Evolutionary conservation across 2,113 vertebrate species (phyloP).

Genomic region (Megaceryle maxima): DNA sequence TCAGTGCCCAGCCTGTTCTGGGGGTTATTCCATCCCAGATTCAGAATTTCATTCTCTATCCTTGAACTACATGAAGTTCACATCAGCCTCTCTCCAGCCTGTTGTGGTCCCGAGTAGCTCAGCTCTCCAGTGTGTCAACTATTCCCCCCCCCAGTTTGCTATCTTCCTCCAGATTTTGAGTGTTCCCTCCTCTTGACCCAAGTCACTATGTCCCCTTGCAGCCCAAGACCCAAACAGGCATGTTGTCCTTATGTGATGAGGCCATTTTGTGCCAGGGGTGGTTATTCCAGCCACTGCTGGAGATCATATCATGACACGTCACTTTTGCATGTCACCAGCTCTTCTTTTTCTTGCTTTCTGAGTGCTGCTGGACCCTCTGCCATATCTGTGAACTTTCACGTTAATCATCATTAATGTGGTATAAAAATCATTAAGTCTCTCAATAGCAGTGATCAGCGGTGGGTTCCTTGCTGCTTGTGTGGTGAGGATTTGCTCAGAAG

Average conservation of each 20-base stretch:
- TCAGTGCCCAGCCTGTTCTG: not conserved
- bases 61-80: not conserved
- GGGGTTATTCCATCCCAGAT: not conserved
- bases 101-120: not conserved
- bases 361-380: not conserved
- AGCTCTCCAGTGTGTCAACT: not conserved
- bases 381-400: too few species aligned
- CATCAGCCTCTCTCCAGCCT: not conserved
- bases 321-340: not conserved
- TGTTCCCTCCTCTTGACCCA: not conserved
- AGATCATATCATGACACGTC: too few species aligned
- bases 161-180: not conserved
- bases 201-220: not conserved
- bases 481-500: not conserved
- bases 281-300: not conserved
- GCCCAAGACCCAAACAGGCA: not conserved
- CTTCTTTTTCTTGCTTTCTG: not conserved
- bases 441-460: not conserved
- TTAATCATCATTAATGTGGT: not conserved
- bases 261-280: not conserved
- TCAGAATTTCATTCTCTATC: not conserved
- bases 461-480: not conserved
- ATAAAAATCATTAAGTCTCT: not conserved
- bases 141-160: not conserved
- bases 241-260: not conserved